phyloP scores from a whole-genome alignment of 2,888 invertebrate species.

The Caenorhabditis sp. region DNA sequence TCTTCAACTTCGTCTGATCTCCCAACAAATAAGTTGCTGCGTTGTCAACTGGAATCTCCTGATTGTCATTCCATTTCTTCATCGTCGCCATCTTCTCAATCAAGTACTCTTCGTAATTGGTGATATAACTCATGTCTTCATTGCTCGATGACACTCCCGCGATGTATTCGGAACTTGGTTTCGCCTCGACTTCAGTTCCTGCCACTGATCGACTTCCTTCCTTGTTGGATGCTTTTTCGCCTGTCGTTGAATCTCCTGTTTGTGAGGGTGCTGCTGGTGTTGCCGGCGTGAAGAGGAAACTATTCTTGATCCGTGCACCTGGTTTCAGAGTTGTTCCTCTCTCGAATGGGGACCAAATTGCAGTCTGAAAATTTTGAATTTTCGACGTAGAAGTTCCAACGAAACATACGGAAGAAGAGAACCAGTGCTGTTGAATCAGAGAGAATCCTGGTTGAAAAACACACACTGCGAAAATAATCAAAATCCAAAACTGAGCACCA shows the following conservation, averaged over 20 bases:
- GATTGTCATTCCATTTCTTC: conserved; percentile 38
- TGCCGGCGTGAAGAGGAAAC: background rate
- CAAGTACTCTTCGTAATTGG: conserved; percentile 47
- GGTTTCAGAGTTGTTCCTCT: conserved; percentile 41
- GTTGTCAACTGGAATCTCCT: conserved; percentile 44
- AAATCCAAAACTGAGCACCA: conserved; percentile 36
- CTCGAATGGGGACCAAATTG: conserved; percentile 22
- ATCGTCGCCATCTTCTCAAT: conserved; percentile 34
- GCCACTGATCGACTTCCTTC: conserved; percentile 15
- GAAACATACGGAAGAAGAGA: conserved; percentile 8
- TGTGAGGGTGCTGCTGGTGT: background rate
- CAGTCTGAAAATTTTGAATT: conserved; percentile 32
- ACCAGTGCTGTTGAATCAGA: conserved; percentile 40
- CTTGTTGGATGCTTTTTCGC: background rate
- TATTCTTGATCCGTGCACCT: conserved; percentile 23
- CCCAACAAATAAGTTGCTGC: conserved; percentile 32
- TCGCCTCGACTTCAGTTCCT: background rate
- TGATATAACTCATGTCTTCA: conserved; percentile 43
- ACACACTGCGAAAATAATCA: conserved; percentile 15
- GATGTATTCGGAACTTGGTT: conserved; percentile 16
- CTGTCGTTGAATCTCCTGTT: background rate
- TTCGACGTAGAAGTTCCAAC: too few relatives aligned
- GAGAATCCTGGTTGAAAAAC: conserved; percentile 54
- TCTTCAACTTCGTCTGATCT: conserved; percentile 38
- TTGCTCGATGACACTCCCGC: conserved; percentile 20